Evolutionary conservation across 2,888 invertebrate species (phyloP), one percentile per base, ranked within the genome.

Genomic region (Strigamia transsilvanica): DNA sequence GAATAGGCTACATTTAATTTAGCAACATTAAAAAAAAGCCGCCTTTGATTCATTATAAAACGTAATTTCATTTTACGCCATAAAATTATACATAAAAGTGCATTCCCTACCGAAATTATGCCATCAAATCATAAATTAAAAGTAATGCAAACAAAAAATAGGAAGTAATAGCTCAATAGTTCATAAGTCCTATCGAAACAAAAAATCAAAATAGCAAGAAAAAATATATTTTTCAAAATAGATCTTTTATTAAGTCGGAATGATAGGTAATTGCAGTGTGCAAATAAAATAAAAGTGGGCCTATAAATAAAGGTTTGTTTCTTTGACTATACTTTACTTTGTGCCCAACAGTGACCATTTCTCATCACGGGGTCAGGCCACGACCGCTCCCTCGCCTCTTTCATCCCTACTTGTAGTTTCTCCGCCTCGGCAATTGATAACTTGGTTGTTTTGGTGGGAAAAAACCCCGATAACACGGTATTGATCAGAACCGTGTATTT

Each of bases 281-380:
- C 18, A 56, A 56, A 56, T 56, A 21, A 46, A 56, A 56, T 56
- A 56, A 56, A 56, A 56, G 56, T 56, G 56, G 56, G 18, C 18
- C 56, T 56, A 56, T 56, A 56, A 56, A 56, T 56, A 56, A 18
- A 56, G 56, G 56, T n/a, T 56, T 56, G 56, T 56, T 18, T 18
- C 18, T 56, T 56, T 56, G 56, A 56, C 56, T 56, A 56, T 56
- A 3, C 27, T 27, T 27, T 27, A 51, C 15, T 51, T 51, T 51
- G 51, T 51, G 51, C 18, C 18, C 18, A 56, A 56, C 18, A 56
- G 56, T 56, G 56, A 56, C 56, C 56, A 56, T 56, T 56, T 56
- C 56, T 56, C 56, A 56, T 56, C 56, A 1, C 18, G 21, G 56
- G 56, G 56, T 56, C 56, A 56, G 56, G 56, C 56, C 56, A 18